Conservation (phyloP, 2,888 invertebrate species). For the Tiliacea citrago region DNA sequence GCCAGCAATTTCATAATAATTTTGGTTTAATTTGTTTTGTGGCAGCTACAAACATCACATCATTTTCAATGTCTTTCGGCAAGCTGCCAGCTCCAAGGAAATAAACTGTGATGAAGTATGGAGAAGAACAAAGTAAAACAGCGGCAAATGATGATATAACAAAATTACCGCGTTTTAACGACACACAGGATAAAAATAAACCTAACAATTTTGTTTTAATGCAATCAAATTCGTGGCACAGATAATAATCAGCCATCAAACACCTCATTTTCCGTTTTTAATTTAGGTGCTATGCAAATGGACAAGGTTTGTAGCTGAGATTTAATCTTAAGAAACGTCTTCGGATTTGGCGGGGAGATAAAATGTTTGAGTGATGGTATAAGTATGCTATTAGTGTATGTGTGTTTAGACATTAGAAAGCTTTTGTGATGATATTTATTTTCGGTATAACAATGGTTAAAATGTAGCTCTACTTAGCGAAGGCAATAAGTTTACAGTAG, state of each 20-base stretch:
- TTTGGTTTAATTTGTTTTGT: conserved; percentile 35
- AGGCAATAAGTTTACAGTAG: conserved; percentile 11
- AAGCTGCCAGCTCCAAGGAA: conserved; percentile 43
- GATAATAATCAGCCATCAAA: conserved; percentile 70
- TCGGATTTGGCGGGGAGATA: conserved; percentile 72
- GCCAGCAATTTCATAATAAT: conserved; percentile 27
- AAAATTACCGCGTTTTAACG: conserved; percentile 45
- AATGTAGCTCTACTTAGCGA: conserved; percentile 38
- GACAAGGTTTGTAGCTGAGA: conserved; percentile 70
- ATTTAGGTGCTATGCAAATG: conserved; percentile 74
- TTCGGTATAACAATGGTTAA: conserved; percentile 51
- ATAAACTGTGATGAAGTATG: conserved; percentile 41
- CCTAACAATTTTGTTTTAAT: conserved; percentile 39
- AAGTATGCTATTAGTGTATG: conserved; percentile 66
- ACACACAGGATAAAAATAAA: conserved; percentile 49
- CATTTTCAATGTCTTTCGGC: conserved; percentile 39
- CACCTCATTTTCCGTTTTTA: conserved; percentile 72
- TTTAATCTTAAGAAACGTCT: conserved; percentile 70
- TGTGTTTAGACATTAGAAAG: conserved; percentile 65
- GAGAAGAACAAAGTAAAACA: conserved; percentile 37
- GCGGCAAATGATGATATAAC: conserved; percentile 38
- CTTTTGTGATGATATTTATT: conserved; percentile 61
- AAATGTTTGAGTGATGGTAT: conserved; percentile 66
- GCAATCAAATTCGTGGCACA: conserved; percentile 52
- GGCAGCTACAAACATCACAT: conserved; percentile 26